Evolutionary conservation across 2,888 invertebrate genomes (phyloP), one percentile per base, ranked within the genome.

Genomic region (Xestia sexstrigata): DNA sequence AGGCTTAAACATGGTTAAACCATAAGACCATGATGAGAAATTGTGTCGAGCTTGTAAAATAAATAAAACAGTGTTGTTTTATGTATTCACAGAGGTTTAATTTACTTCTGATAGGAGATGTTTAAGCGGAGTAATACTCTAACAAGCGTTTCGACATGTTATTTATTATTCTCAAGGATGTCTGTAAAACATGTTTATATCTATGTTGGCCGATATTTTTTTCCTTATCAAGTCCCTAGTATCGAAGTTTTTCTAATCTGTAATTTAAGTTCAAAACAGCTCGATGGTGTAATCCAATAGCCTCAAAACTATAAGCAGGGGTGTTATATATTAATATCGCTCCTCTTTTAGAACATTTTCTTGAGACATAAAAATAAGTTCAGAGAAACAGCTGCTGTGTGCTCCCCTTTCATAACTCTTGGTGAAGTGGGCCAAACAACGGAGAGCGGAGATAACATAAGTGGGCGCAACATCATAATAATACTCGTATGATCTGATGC

Each of bases 381-480:
- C 15, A 67, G 62, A 62, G 52, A 30, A 73, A 82, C 70, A 77
- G 39, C 75, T 66, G 72, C 65, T 77, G 55, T 70, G 76, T 78
- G 72, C 73, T 73, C 65, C 13, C 35, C n/a, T 72, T 78, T 83
- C 58, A 30, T 70, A 78, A 75, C 74, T 72, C 82, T 0, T 23
- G 30, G 70, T 76, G 30, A 73, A 78, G 42, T 76, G 65, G 68
- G 70, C 71, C 78, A 78, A 86, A 88, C 87, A 82, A 69, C 86
- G 87, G 77, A 89, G 87, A 83, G 55, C 85, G 88, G 79, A 89
- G 87, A 85, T 76, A 75, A 83, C 75, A 45, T 55, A 78, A 85
- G 87, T 89, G 86, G 88, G 88, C 83, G 70, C 58, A 68, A 39
- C 55, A 67, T 66, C 55, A 76, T 55, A 70, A 74, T 47, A 70